Percentiles rank a stretch among this genome's conserved stretches.
phyloP scores from a whole-genome alignment of 2,113 vertebrate species.

The Misgurnus mizolepis region DNA sequence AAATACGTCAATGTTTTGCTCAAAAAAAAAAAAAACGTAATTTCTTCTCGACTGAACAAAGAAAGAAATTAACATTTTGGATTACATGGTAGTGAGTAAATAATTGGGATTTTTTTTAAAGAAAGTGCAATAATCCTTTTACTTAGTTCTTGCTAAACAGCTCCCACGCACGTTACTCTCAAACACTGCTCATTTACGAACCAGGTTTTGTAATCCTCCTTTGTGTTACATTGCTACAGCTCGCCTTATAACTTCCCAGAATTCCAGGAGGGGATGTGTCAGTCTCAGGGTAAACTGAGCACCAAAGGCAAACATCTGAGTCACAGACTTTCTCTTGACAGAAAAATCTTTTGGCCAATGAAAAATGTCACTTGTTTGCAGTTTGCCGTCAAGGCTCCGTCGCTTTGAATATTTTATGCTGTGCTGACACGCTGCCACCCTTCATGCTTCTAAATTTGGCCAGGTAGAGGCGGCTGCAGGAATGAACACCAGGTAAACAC shows the following conservation, averaged over 20 bases:
- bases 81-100: too few species aligned
- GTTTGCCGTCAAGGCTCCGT: not conserved
- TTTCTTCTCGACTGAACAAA: too few species aligned
- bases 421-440: not conserved
- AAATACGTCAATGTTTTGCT: too few species aligned
- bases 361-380: constrained; percentile 29
- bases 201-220: not conserved
- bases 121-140: not conserved
- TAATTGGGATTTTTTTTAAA: too few species aligned
- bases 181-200: constrained; percentile 35
- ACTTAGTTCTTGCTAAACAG: not conserved
- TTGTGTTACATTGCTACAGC: constrained; percentile 10
- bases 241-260: constrained; percentile 34
- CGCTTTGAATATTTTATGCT: constrained; percentile 45
- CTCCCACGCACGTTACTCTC: constrained; percentile 8
- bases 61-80: too few species aligned
- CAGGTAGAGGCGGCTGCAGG: not conserved
- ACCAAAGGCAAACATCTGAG: constrained; percentile 15
- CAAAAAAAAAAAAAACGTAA: constrained; percentile 13
- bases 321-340: constrained; percentile 21
- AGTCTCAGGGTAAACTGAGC: constrained; percentile 18
- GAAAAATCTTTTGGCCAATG: constrained; percentile 27
- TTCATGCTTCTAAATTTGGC: constrained; percentile 15
- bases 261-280: constrained; percentile 29
- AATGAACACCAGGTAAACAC: not conserved